phyloP scores from a whole-genome alignment of 2,888 invertebrate species.

The Stenolophus ochropezus region DNA sequence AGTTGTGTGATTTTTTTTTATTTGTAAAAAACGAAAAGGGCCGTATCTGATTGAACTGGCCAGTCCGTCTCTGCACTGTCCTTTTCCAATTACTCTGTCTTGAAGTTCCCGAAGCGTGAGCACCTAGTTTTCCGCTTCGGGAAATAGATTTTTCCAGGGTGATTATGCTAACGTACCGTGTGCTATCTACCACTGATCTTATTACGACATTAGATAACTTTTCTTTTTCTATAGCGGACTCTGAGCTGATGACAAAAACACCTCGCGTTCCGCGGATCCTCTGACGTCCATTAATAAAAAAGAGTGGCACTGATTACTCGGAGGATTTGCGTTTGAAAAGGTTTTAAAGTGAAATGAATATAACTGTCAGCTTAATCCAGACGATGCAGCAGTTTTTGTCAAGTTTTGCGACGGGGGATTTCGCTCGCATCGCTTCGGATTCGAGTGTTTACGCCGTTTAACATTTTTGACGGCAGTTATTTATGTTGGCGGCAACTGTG shows the following conservation, averaged over 20 bases:
- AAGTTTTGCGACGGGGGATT: constrained; percentile 25
- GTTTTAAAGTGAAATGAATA: constrained; percentile 56
- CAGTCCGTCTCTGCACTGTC: not conserved
- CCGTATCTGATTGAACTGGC: not conserved
- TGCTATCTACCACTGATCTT: constrained; percentile 56
- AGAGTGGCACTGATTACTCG: constrained; percentile 55
- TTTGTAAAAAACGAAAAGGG: not conserved
- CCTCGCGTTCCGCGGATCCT: not conserved
- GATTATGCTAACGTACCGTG: constrained; percentile 59
- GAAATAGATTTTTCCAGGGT: constrained; percentile 64
- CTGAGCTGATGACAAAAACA: not conserved
- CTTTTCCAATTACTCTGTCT: constrained; percentile 55
- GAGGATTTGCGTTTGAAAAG: constrained; percentile 51
- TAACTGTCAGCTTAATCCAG: constrained; percentile 56
- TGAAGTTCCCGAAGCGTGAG: constrained; percentile 62
- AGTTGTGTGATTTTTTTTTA: not conserved
- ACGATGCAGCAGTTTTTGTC: constrained; percentile 50
- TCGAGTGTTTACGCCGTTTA: constrained; percentile 53
- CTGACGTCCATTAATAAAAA: constrained; percentile 51
- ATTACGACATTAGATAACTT: constrained; percentile 56
- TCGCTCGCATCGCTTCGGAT: constrained; percentile 48
- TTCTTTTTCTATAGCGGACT: constrained; percentile 12
- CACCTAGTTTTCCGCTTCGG: constrained; percentile 66
- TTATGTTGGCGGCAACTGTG: constrained; percentile 40
- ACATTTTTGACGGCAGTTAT: constrained; percentile 56